Conservation (phyloP, 2,888 invertebrate species). For the Amphipyra tragopoginis region DNA sequence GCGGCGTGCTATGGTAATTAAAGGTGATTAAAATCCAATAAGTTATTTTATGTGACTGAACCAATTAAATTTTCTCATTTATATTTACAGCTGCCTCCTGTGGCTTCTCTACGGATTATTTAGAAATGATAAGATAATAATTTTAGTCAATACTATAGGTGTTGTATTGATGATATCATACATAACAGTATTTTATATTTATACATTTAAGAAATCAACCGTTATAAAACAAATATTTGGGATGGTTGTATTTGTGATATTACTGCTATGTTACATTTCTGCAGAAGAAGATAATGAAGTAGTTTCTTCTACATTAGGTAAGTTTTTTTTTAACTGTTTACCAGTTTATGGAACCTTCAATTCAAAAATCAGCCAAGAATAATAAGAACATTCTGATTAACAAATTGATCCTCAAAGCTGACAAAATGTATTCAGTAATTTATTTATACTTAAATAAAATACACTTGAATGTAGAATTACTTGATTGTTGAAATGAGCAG, state of each 20-base stretch:
- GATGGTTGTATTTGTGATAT: constrained; percentile 86
- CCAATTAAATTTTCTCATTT: constrained; percentile 36
- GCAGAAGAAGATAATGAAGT: constrained; percentile 86
- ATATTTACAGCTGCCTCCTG: constrained; percentile 91
- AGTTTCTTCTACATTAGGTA: constrained; percentile 91
- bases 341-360: no score
- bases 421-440: no score
- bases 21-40: constrained; percentile 15
- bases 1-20: constrained; percentile 93
- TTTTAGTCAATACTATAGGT: constrained; percentile 94
- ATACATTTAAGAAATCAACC: constrained; percentile 92
- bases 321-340: constrained; percentile 50
- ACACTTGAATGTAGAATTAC: no score
- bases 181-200: constrained; percentile 92
- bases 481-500: no score
- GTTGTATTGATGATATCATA: constrained; percentile 92
- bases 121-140: constrained; percentile 92
- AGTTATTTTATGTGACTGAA: constrained; percentile 4
- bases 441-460: no score
- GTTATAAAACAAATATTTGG: constrained; percentile 91
- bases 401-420: no score
- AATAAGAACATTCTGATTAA: no score
- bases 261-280: constrained; percentile 90
- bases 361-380: no score
- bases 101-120: constrained; percentile 95